phyloP scores from a whole-genome alignment of 2,113 vertebrate genomes.

The Tupaia chinensis region DNA sequence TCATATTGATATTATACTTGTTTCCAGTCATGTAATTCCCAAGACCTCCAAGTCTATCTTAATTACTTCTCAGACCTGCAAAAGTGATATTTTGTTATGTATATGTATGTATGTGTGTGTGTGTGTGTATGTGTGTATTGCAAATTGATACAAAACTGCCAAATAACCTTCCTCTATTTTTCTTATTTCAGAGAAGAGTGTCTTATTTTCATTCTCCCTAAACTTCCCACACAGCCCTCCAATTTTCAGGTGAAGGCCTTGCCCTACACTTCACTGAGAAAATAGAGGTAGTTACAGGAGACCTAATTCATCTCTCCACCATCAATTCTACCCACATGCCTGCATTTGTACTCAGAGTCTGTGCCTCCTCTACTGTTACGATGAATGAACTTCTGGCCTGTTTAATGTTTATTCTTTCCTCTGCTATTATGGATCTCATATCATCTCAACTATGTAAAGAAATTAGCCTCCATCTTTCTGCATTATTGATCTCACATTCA shows the following conservation, averaged over 20 bases:
- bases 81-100: neutral
- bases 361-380: neutral
- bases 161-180: neutral
- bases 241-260: neutral
- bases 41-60: neutral
- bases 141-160: neutral
- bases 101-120: neutral
- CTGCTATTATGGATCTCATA: neutral
- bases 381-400: neutral
- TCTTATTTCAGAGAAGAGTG: neutral
- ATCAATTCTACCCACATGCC: neutral
- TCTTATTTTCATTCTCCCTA: neutral
- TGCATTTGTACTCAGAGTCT: accelerated
- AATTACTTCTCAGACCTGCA: neutral
- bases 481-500: neutral
- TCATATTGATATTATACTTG: neutral
- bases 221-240: neutral
- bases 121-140: neutral
- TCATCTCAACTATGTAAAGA: neutral
- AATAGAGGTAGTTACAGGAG: neutral
- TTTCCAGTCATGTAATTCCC: neutral
- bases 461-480: neutral
- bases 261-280: neutral
- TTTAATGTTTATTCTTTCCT: neutral
- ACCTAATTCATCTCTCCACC: neutral